These are phyloP conservation scores for Heteractis magnifica DNA, from an alignment of 92 coral and sea anemone genomes.

Conservation along the genomic window DNA sequence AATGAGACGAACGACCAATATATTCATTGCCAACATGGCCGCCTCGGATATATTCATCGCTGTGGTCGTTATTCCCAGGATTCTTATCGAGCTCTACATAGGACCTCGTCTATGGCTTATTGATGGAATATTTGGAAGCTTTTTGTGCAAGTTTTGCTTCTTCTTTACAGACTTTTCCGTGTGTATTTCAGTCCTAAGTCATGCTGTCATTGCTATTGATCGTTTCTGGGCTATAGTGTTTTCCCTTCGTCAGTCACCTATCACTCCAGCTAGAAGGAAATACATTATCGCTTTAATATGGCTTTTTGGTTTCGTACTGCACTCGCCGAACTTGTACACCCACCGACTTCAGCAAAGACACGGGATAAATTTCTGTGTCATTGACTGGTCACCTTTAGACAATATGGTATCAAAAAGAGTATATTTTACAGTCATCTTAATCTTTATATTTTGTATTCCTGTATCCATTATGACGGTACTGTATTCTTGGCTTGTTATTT, in stretches of 20 bases:
- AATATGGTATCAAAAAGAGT: background rate
- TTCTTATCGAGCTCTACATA: slow-evolving; percentile 11
- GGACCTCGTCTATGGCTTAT: slow-evolving; percentile 6
- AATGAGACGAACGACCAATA: slow-evolving; percentile 25
- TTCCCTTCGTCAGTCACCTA: slow-evolving; percentile 8
- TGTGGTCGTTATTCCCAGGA: slow-evolving; percentile 10
- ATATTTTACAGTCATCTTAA: background rate
- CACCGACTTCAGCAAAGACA: background rate
- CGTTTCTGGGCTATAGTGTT: slow-evolving; percentile 37
- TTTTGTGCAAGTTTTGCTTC: slow-evolving; percentile 17
- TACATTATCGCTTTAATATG: slow-evolving; percentile 30
- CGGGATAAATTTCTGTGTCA: background rate
- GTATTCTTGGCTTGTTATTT: slow-evolving; percentile 22
- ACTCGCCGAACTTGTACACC: slow-evolving; percentile 21
- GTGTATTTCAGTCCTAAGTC: slow-evolving; percentile 13
- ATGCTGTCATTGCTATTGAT: slow-evolving; percentile 23
- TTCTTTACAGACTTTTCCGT: slow-evolving; percentile 11
- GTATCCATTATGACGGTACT: slow-evolving; percentile 3
- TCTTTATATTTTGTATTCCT: slow-evolving; percentile 25
- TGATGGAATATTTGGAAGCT: background rate
- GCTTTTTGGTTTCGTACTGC: slow-evolving; percentile 12
- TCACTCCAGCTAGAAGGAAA: slow-evolving; percentile 12
- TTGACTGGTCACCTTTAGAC: slow-evolving; percentile 37
- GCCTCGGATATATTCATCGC: slow-evolving; percentile 21
- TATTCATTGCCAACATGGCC: slow-evolving; percentile 32